Percentiles rank a stretch among this genome's conserved stretches.
Evolutionary conservation across 2,797 vertebrate genomes (phyloP).

Genomic region (Gymnopithys bicolor): DNA sequence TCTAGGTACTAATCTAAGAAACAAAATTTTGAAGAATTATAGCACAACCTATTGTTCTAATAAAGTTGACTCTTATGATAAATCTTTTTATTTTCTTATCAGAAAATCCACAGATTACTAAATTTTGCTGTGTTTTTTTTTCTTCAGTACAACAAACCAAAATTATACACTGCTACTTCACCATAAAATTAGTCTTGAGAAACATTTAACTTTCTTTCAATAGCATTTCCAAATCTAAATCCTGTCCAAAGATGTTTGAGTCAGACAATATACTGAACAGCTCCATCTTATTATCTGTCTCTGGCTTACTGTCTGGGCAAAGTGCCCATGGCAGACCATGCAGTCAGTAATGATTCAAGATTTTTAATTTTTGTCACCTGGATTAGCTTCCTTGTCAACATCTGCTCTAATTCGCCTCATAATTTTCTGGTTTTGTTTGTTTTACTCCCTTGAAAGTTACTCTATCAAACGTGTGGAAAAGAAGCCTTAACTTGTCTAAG

Average conservation of each 20-base stretch:
- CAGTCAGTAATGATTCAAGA: background rate
- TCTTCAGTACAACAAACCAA: background rate
- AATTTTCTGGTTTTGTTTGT: background rate
- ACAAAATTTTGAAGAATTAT: background rate
- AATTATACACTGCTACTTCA: background rate
- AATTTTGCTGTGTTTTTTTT: background rate
- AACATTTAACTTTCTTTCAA: background rate
- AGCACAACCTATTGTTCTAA: background rate
- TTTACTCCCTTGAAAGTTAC: background rate
- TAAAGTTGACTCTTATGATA: background rate
- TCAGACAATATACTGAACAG: background rate
- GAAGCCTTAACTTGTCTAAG: background rate
- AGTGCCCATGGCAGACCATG: background rate
- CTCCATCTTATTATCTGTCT: background rate
- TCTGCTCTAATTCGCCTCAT: background rate
- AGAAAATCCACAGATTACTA: background rate
- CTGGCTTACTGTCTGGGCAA: background rate
- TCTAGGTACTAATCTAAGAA: background rate
- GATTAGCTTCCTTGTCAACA: background rate
- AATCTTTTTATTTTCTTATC: background rate
- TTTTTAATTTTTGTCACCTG: background rate
- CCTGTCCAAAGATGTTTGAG: background rate
- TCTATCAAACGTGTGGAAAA: background rate
- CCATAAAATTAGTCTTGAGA: background rate
- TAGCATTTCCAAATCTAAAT: background rate